phyloP scores from a whole-genome alignment of 2,888 invertebrate genomes.

The Cataglyphis livida region DNA sequence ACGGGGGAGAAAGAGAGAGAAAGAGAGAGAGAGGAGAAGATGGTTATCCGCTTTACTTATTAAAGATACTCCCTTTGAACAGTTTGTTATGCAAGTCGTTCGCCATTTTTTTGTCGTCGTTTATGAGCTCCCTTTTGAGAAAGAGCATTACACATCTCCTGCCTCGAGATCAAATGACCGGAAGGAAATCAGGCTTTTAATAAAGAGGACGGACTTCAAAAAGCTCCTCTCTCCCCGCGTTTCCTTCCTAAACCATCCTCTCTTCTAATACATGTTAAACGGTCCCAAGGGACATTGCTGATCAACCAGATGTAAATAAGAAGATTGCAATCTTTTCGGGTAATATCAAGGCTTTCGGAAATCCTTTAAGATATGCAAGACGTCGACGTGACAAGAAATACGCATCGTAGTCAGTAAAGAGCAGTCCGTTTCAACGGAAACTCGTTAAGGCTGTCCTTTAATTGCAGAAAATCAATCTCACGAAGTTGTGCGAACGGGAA shows the following conservation, averaged over 20 bases:
- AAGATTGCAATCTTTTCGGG: slow-evolving; percentile 14
- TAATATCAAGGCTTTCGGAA: slow-evolving; percentile 14
- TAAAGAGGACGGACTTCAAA: slow-evolving; percentile 25
- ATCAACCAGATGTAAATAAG: background rate
- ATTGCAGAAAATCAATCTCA: slow-evolving; percentile 55
- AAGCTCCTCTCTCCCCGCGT: background rate
- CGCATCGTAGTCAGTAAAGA: slow-evolving; percentile 28
- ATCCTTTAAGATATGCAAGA: slow-evolving; percentile 40
- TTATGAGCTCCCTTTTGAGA: slow-evolving; percentile 39
- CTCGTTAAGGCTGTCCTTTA: slow-evolving; percentile 51
- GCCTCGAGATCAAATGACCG: slow-evolving; percentile 28
- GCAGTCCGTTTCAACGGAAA: slow-evolving; percentile 33
- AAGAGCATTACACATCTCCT: background rate
- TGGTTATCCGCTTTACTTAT: slow-evolving; percentile 29
- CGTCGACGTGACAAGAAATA: background rate
- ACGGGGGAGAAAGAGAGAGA: background rate
- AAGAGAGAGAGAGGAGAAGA: background rate
- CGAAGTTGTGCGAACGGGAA: slow-evolving; percentile 45
- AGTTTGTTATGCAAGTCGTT: slow-evolving; percentile 39
- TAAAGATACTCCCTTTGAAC: slow-evolving; percentile 34
- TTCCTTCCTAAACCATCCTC: background rate
- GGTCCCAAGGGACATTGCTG: background rate
- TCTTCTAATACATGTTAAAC: background rate
- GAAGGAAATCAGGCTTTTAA: slow-evolving; percentile 42
- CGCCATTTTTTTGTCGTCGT: slow-evolving; percentile 40